phyloP scores from a whole-genome alignment of 2,113 vertebrate species.

The Lophotis ruficrista region DNA sequence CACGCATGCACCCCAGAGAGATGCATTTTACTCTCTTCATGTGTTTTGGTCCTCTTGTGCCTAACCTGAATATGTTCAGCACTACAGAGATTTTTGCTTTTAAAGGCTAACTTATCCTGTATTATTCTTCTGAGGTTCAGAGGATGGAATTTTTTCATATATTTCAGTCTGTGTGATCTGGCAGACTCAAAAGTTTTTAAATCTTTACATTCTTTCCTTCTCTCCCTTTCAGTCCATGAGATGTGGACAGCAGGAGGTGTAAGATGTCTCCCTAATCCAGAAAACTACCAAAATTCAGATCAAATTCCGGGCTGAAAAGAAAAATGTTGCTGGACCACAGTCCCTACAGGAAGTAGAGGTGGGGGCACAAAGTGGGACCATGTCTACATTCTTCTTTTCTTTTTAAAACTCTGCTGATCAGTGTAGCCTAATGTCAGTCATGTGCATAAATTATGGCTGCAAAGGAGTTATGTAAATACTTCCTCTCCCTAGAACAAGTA shows the following conservation, averaged over 20 bases:
- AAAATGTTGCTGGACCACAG: background rate
- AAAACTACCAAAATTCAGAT: constrained; percentile 4
- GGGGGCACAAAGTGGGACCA: background rate
- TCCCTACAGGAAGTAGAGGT: background rate
- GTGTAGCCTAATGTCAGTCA: background rate
- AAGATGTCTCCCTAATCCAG: background rate
- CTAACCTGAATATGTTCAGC: background rate
- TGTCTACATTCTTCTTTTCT: background rate
- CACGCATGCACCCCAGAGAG: accelerated
- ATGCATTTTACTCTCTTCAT: background rate
- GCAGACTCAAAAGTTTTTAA: background rate
- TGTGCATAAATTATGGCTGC: background rate
- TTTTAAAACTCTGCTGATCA: background rate
- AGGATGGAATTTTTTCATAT: background rate
- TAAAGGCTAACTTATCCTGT: background rate
- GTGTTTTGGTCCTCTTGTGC: background rate
- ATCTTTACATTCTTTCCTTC: background rate
- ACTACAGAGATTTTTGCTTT: background rate
- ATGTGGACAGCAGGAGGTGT: background rate
- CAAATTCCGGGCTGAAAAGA: background rate
- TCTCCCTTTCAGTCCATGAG: background rate
- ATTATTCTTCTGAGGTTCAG: background rate
- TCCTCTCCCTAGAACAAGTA: background rate
- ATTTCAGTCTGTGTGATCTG: background rate
- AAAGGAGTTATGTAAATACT: background rate